Conservation (phyloP, 2,113 vertebrate genomes). For the Semnornis frantzii region DNA sequence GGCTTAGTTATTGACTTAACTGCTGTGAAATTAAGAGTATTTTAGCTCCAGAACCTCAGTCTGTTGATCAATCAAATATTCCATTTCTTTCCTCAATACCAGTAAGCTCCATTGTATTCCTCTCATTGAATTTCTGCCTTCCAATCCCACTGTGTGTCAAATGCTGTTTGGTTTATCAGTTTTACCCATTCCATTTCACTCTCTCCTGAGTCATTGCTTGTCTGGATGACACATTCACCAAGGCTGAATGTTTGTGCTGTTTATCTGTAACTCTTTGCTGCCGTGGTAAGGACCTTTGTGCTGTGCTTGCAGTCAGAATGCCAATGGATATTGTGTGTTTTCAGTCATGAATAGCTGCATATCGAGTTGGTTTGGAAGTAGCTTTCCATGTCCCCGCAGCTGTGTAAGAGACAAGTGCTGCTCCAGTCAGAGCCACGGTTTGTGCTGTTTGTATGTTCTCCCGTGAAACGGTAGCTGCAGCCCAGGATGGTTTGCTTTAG, state of each 20-base stretch:
- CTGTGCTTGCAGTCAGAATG: neutral
- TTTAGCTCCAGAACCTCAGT: neutral
- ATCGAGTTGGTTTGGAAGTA: neutral
- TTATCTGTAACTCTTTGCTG: neutral
- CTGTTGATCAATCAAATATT: neutral
- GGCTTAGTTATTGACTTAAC: neutral
- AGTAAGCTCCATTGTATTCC: neutral
- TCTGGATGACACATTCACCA: neutral
- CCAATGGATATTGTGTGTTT: accelerated
- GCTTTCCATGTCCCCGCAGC: neutral
- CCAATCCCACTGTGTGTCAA: neutral
- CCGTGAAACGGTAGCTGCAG: neutral
- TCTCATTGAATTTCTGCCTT: neutral
- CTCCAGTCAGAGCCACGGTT: neutral
- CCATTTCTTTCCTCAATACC: neutral
- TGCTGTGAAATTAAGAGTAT: neutral
- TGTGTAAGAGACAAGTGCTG: neutral
- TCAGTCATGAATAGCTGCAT: neutral
- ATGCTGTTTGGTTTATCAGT: neutral
- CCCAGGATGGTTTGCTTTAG: neutral
- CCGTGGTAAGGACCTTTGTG: neutral
- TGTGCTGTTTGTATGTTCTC: neutral
- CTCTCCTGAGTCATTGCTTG: neutral
- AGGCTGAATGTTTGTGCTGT: neutral
- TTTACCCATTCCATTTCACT: neutral